Evolutionary conservation across 2,797 vertebrate genomes (phyloP).

Genomic region (Tokudaia muenninki): DNA sequence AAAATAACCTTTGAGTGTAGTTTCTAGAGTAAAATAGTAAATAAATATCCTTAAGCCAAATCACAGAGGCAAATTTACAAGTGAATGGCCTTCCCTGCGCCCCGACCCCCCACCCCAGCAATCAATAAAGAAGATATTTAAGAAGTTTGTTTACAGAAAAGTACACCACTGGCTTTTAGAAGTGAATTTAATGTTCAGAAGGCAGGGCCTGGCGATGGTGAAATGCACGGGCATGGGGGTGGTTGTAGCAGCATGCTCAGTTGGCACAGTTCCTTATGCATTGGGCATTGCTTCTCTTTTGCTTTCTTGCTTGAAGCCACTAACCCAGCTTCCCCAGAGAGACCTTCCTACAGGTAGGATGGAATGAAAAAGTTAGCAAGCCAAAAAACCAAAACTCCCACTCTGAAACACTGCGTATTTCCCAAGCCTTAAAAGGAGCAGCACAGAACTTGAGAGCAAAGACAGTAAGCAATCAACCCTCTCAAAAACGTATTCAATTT

Average conservation of each 20-base stretch:
- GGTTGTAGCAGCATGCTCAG: neutral
- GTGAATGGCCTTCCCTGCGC: slow-evolving; percentile 4
- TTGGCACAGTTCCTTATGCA: neutral
- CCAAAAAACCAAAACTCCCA: too few species aligned
- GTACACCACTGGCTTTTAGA: slow-evolving; percentile 23
- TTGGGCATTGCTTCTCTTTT: neutral
- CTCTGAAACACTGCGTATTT: slow-evolving; percentile 25
- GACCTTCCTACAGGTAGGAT: neutral
- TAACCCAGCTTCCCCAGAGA: neutral
- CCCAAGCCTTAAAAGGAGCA: neutral
- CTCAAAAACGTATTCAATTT: neutral
- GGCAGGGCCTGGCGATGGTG: neutral
- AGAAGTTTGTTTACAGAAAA: slow-evolving; percentile 65
- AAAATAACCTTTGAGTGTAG: slow-evolving; percentile 37
- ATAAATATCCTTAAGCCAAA: slow-evolving; percentile 67
- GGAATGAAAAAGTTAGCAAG: neutral
- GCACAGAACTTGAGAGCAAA: neutral
- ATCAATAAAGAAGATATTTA: slow-evolving; percentile 72
- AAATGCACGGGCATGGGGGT: neutral
- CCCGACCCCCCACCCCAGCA: neutral
- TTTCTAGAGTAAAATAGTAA: slow-evolving; percentile 66
- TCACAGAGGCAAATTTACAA: slow-evolving; percentile 53
- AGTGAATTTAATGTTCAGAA: slow-evolving; percentile 52
- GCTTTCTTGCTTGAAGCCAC: neutral
- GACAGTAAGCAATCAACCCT: neutral